phyloP scores from a whole-genome alignment of 2,113 vertebrate genomes.

The Syngnathus floridae region DNA sequence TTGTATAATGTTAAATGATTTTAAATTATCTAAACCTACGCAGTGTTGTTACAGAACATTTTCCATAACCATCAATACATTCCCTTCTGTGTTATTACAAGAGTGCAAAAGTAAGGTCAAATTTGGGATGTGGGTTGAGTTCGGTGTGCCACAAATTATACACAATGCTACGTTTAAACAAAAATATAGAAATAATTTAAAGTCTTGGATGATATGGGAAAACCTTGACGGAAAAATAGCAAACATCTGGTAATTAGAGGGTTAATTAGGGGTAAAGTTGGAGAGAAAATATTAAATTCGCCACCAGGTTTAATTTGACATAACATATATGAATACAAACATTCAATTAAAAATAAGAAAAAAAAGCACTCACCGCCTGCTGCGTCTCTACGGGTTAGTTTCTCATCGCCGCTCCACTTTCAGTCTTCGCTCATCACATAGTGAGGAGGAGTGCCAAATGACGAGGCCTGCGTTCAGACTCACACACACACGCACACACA shows the following conservation, averaged over 20 bases:
- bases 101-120: too few species aligned
- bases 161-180: too few species aligned
- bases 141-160: too few species aligned
- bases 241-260: slow-evolving; percentile 14
- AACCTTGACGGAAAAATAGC: slow-evolving; percentile 14
- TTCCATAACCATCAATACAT: too few species aligned
- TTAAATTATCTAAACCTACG: too few species aligned
- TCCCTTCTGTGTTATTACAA: too few species aligned
- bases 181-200: neutral
- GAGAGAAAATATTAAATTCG: neutral
- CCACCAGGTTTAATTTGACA: neutral
- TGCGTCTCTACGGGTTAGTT: slow-evolving; percentile 3
- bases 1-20: too few species aligned
- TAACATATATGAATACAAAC: neutral
- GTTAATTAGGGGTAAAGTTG: slow-evolving; percentile 2
- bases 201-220: slow-evolving; percentile 1
- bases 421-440: slow-evolving; percentile 17
- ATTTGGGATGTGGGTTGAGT: too few species aligned
- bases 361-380: slow-evolving; percentile 42
- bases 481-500: slow-evolving; percentile 19
- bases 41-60: too few species aligned
- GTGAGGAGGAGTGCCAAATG: slow-evolving; percentile 18
- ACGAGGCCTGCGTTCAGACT: neutral
- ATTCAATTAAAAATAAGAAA: neutral
- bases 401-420: slow-evolving; percentile 16